Evolutionary conservation across 2,113 vertebrate genomes (phyloP).

Genomic region (Lucifuga dentata): DNA sequence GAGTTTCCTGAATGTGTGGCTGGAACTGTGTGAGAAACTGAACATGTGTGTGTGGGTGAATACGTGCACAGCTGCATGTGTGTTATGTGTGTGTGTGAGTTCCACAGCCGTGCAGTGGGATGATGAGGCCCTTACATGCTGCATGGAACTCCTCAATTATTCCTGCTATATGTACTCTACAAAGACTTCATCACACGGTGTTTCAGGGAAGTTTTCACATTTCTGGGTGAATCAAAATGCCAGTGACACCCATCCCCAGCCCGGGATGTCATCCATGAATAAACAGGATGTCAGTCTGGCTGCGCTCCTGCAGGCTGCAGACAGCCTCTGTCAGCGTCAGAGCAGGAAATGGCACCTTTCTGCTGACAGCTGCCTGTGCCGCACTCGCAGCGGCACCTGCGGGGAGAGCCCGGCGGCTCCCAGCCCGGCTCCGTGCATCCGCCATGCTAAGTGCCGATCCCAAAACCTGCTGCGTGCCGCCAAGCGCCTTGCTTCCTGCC

Average conservation of each 20-base stretch:
- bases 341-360: slow-evolving; percentile 92
- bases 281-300: slow-evolving; percentile 97
- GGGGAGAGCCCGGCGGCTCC: slow-evolving; percentile 85
- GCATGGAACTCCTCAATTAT: slow-evolving; percentile 83
- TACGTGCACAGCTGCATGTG: background rate
- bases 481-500: slow-evolving; percentile 21
- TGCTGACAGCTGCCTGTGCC: slow-evolving; percentile 94
- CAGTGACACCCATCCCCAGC: slow-evolving; percentile 91
- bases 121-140: slow-evolving; percentile 65
- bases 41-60: slow-evolving; percentile 44
- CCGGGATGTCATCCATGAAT: slow-evolving; percentile 92
- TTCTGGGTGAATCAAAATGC: slow-evolving; percentile 88
- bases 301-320: slow-evolving; percentile 90
- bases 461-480: slow-evolving; percentile 53
- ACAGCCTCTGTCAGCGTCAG: slow-evolving; percentile 95
- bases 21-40: slow-evolving; percentile 50
- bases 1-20: slow-evolving; percentile 66
- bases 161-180: slow-evolving; percentile 83
- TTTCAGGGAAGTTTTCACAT: slow-evolving; percentile 86
- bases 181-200: slow-evolving; percentile 87
- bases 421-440: slow-evolving; percentile 68
- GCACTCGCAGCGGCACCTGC: slow-evolving; percentile 84
- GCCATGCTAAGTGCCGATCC: slow-evolving; percentile 67
- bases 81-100: slow-evolving; percentile 30
- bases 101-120: slow-evolving; percentile 44